Percentiles rank a stretch among this genome's conserved stretches.
These are phyloP conservation scores for Semaprochilodus insignis DNA, from an alignment of 2,797 vertebrate species.

Conservation along the genomic window DNA sequence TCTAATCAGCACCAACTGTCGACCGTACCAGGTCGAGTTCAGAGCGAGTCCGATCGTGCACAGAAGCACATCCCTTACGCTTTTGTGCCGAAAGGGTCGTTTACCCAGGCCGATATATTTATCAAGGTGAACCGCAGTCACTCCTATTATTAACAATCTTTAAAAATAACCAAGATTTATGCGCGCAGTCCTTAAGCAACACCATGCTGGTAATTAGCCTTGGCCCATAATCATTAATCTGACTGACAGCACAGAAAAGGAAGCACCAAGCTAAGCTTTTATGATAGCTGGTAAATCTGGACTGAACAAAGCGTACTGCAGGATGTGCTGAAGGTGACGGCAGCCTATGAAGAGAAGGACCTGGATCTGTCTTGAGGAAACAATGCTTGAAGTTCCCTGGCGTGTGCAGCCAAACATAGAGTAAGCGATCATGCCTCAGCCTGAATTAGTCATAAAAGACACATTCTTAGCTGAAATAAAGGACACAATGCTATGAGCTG, in stretches of 20 bases:
- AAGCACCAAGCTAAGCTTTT: constrained; percentile 41
- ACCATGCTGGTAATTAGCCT: constrained; percentile 62
- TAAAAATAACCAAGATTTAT: constrained; percentile 64
- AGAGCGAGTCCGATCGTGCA: constrained; percentile 18
- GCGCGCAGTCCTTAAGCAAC: constrained; percentile 58
- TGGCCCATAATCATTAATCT: constrained; percentile 61
- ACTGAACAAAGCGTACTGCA: constrained; percentile 13
- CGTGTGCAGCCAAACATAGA: background rate
- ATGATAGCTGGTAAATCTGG: constrained; percentile 26
- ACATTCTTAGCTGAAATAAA: background rate
- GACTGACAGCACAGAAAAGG: constrained; percentile 51
- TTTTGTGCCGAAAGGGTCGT: constrained; percentile 46
- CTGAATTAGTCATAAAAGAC: background rate
- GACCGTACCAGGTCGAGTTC: constrained; percentile 10
- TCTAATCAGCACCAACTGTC: constrained; percentile 39
- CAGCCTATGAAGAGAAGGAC: background rate
- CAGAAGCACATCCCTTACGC: constrained; percentile 38
- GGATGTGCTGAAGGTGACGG: background rate
- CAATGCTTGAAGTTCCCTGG: background rate
- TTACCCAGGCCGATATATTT: constrained; percentile 54
- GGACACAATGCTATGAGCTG: background rate
- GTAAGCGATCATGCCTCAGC: background rate
- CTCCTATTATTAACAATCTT: constrained; percentile 61
- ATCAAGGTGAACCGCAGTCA: constrained; percentile 60
- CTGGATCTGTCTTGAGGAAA: background rate